Percentiles rank a stretch among this genome's conserved stretches.
Conservation (phyloP, 1,140 invertebrate genomes). For the Papilio helenus region DNA sequence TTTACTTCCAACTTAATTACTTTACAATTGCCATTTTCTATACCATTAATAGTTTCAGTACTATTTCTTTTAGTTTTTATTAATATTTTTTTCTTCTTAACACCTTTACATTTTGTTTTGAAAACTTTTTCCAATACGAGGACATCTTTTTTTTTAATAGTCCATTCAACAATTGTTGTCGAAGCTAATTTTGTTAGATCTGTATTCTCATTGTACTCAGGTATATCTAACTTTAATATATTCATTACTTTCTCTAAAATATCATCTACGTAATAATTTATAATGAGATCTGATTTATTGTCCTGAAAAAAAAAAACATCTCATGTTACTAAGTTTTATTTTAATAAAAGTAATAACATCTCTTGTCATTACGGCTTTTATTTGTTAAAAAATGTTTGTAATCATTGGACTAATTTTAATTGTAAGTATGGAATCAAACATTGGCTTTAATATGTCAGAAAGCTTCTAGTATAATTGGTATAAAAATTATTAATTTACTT, state of each 20-base stretch:
- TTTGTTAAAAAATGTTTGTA: too few relatives aligned
- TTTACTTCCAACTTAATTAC: conserved; percentile 65
- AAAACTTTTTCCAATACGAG: conserved; percentile 68
- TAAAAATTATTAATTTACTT: too few relatives aligned
- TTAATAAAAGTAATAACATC: too few relatives aligned
- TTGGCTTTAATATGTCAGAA: too few relatives aligned
- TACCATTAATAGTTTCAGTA: conserved; percentile 41
- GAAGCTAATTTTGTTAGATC: conserved; percentile 87
- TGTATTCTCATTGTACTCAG: conserved; percentile 85
- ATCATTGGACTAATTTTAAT: too few relatives aligned
- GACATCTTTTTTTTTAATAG: conserved; percentile 66
- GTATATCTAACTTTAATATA: conserved; percentile 88
- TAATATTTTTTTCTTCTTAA: conserved; percentile 71
- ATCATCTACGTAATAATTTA: conserved; percentile 95
- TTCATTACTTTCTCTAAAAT: conserved; percentile 91
- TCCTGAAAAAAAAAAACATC: conserved; percentile 84
- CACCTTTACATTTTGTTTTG: conserved; percentile 74
- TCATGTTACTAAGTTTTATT: too few relatives aligned
- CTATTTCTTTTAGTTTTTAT: conserved; percentile 69
- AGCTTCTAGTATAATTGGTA: too few relatives aligned
- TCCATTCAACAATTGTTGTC: conserved; percentile 67
- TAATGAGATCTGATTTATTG: conserved; percentile 94
- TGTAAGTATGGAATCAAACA: too few relatives aligned
- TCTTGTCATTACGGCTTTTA: too few relatives aligned
- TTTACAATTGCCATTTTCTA: conserved; percentile 62